These are phyloP conservation scores for Sebastes aleutianus DNA, from an alignment of 2,797 vertebrate species.

Conservation along the genomic window DNA sequence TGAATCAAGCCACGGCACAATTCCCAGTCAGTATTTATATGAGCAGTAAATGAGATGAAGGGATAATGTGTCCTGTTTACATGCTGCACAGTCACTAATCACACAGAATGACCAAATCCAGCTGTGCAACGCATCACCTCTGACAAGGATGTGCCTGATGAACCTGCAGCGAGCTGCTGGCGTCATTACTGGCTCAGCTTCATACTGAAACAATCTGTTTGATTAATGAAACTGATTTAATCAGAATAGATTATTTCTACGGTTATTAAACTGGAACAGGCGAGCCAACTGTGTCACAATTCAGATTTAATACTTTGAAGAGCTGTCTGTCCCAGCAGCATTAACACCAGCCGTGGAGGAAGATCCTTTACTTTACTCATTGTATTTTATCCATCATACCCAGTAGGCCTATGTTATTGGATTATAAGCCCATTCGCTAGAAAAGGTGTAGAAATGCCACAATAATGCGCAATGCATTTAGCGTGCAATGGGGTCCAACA, in stretches of 20 bases:
- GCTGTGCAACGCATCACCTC: neutral
- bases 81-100: neutral
- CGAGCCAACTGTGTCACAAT: too few species aligned
- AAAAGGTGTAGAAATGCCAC: too few species aligned
- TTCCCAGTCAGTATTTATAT: neutral
- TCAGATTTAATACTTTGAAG: too few species aligned
- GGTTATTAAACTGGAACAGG: neutral
- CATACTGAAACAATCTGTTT: neutral
- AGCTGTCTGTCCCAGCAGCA: too few species aligned
- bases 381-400: neutral
- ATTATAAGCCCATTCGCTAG: too few species aligned
- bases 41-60: neutral
- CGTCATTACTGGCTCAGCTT: neutral
- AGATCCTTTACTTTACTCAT: neutral
- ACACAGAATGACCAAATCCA: neutral
- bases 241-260: neutral
- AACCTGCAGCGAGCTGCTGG: neutral
- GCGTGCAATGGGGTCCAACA: too few species aligned
- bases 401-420: neutral
- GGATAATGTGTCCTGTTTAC: neutral
- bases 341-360: neutral
- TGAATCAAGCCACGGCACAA: neutral
- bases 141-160: neutral
- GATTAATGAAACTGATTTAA: neutral
- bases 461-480: too few species aligned